A percentile compares a stretch with the other conserved stretches of the same genome.
phyloP scores from a whole-genome alignment of 2,113 vertebrate species.

The Cryptotis parvus region DNA sequence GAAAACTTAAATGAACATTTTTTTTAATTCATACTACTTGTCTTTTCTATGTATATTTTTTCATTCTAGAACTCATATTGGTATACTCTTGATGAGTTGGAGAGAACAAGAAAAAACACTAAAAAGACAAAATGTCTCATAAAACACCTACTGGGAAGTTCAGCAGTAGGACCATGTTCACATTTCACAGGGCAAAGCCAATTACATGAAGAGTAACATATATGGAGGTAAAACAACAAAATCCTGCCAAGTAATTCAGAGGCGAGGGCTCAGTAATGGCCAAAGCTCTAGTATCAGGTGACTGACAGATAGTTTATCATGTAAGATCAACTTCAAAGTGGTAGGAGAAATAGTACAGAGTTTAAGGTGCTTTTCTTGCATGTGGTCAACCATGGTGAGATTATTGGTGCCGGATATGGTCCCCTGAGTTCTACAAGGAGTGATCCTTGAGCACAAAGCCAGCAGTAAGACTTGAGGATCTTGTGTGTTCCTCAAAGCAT shows the following conservation, averaged over 20 bases:
- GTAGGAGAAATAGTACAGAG: too few relatives aligned
- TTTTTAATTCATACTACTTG: background rate
- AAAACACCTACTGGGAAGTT: background rate
- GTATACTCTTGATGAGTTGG: background rate
- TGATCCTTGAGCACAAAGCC: too few relatives aligned
- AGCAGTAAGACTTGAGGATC: too few relatives aligned
- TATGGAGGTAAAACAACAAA: background rate
- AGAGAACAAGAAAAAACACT: background rate
- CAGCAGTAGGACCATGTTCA: background rate
- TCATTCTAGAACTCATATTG: accelerated
- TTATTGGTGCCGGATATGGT: too few relatives aligned
- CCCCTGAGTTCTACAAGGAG: too few relatives aligned
- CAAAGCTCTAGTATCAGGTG: background rate
- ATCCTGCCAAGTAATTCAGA: too few relatives aligned
- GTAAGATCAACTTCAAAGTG: too few relatives aligned
- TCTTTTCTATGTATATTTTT: background rate
- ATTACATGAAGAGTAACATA: background rate
- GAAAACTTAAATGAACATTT: background rate
- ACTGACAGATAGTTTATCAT: too few relatives aligned
- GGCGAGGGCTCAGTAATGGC: background rate
- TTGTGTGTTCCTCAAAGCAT: too few relatives aligned
- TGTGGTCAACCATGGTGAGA: too few relatives aligned
- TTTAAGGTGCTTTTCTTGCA: too few relatives aligned
- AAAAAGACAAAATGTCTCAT: background rate
- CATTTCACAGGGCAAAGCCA: background rate